phyloP scores from a whole-genome alignment of 2,888 invertebrate species.

The Scelioninae gen. 1 region DNA sequence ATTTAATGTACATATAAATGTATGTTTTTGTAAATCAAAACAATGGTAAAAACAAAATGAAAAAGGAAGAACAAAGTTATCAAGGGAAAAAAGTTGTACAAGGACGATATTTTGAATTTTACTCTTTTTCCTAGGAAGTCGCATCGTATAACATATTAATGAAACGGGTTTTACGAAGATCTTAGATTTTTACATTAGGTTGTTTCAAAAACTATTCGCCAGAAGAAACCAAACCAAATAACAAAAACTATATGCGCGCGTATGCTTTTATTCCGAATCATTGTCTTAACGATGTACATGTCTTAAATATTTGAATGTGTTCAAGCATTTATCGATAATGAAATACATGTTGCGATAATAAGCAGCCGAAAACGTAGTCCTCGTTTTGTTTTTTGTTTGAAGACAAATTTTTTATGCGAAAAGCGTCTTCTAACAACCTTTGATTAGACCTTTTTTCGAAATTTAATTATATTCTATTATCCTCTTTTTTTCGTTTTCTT shows the following conservation, averaged over 20 bases:
- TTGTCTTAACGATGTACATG: conserved; percentile 44
- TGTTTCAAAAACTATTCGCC: conserved; percentile 36
- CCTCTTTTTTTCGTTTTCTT: conserved; percentile 34
- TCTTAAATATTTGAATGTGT: conserved; percentile 58
- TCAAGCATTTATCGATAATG: conserved; percentile 63
- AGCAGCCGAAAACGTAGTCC: conserved; percentile 30
- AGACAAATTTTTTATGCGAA: conserved; percentile 20
- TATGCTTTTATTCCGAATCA: conserved; percentile 41
- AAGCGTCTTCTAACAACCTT: conserved; percentile 3
- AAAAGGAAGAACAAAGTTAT: conserved; percentile 2
- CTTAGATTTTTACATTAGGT: conserved; percentile 51
- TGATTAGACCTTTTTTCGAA: conserved; percentile 22
- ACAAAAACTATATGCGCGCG: conserved; percentile 25
- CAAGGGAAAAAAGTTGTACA: conserved; percentile 5
- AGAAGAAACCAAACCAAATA: conserved; percentile 27
- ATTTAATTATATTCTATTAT: conserved; percentile 22
- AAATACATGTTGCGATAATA: conserved; percentile 48
- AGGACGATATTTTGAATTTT: conserved; percentile 29
- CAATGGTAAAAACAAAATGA: conserved; percentile 23
- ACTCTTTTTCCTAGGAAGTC: conserved; percentile 25
- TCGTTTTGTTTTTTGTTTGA: conserved; percentile 3
- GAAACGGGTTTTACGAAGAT: conserved; percentile 33
- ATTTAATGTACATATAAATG: conserved; percentile 57
- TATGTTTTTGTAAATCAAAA: conserved; percentile 64
- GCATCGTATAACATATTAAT: conserved; percentile 25